Evolutionary conservation across 37 sponge, comb jelly and placozoan species (phyloP), one percentile per base, ranked within the genome.

Genomic region (Halisarca cf. caerulea): DNA sequence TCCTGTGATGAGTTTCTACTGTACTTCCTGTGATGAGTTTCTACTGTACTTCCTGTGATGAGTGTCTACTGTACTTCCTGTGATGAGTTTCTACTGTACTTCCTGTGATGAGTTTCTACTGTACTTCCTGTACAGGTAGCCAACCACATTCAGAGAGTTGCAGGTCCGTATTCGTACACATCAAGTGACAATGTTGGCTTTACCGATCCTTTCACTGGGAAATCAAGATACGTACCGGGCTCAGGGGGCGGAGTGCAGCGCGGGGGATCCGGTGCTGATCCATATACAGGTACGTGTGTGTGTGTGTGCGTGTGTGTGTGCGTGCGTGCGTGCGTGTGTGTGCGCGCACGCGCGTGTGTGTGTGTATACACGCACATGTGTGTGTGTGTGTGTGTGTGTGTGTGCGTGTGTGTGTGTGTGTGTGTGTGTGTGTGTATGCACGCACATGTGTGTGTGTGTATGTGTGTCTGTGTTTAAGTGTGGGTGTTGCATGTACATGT

Each of bases 221-320:
- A 83, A 90, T 86, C 69, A 83, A 58, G 83, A 53, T 74, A 74
- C 6, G 2, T 74, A 4, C 77, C 77, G 17, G 77, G 77, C 0
- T 34, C 69, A 34, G 77, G 44, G 41, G 2, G 2, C 1, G 8
- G 25, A 2, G 23, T 17, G 42, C 77, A 74, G 77, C 18, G 2
- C 43, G 3, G 9, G 2, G 23, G 45, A 20, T 74, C 77, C 9
- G 77, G 77, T n/a, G 6, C 43, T 36, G 77, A 74, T 40, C 77
- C 77, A 17, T 74, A 41, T 74, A 74, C 77, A 44, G 77, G 77
- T 74, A 24, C 8, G 72, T 21, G 40, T 17, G 72, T 34, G 69
- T 28, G 69, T 8, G 40, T 44, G 34, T 45, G 27, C 7, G 80
- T 47, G 53, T 79, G 24, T 47, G 55, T 80, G 38, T 80, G 59